These are phyloP conservation scores for Cirrhinus mrigala DNA, from an alignment of 2,797 vertebrate species.

Conservation along the genomic window DNA sequence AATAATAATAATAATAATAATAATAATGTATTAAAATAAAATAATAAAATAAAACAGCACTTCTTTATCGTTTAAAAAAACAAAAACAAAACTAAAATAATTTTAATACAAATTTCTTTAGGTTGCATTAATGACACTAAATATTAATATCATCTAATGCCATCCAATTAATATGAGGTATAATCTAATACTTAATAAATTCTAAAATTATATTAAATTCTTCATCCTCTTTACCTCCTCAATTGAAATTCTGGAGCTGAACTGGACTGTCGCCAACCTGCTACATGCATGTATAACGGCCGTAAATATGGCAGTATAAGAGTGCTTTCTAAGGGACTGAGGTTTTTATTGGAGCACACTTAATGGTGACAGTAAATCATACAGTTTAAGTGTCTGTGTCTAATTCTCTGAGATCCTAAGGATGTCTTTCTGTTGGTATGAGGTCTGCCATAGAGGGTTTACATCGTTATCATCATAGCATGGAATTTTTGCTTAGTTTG, in stretches of 20 bases:
- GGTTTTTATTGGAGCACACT: conserved; percentile 4
- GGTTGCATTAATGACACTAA: background rate
- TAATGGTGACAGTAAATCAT: conserved; percentile 30
- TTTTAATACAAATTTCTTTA: background rate
- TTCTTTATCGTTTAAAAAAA: background rate
- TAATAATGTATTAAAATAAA: background rate
- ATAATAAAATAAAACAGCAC: background rate
- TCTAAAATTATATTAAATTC: background rate
- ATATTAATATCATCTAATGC: background rate
- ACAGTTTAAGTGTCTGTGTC: conserved; percentile 42
- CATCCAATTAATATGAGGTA: background rate
- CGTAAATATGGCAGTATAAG: background rate
- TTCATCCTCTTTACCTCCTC: background rate
- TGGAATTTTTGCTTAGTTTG: background rate
- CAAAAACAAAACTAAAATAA: background rate
- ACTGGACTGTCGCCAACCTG: background rate
- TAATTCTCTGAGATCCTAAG: conserved; percentile 29
- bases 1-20: too few species aligned
- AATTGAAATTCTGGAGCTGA: conserved; percentile 1
- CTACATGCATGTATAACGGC: background rate
- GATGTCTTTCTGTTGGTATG: background rate
- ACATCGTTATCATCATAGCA: background rate
- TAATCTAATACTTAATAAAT: background rate
- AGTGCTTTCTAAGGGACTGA: background rate
- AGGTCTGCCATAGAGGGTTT: conserved; percentile 6